Base-by-base conservation (phyloP, 2,113 vertebrate genomes). In the Synodontis membranacea region DNA sequence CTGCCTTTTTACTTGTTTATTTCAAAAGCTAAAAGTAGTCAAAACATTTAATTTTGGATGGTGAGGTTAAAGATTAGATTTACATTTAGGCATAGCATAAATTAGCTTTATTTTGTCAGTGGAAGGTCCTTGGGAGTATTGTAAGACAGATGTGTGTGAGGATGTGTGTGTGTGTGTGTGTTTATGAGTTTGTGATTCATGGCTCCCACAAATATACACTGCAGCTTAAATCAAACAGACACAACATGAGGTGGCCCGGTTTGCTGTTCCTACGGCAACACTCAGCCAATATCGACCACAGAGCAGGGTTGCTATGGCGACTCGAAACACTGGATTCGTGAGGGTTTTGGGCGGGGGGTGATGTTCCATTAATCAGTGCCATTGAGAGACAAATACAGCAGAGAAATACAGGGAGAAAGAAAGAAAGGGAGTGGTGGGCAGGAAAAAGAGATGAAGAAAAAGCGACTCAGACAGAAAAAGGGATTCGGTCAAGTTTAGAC, bases 301-400 rank as follows among this genome's bases (percentile, higher is more conserved):
- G 78, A 88, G 85, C 79, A 50, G 48, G 34, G 85, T 86, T 90
- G 62, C 89, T 80, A 88, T 90, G 89, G 89, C 86, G 84, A 90
- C 82, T n/a, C 46, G 7, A 78, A 46, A 75, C 72, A 48, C 48
- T 75, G 70, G 56, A 88, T 86, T 84, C 81, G 66, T 75, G 83
- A 60, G 89, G 89, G 83, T 60, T 78, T 78, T 78, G 46, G 75
- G 75, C 52, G 72, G 72, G 14, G 83, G 88, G 80, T 25, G 48
- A 46, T 44, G 46, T 50, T 72, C 81, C 84, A 82, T 89, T 86
- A 89, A 88, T 90, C 87, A 86, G 86, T 68, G 28, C 44, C 84
- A 89, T 80, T n/a, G n/a, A 87, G 66, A 86, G 86, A 84, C 64
- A 28, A 62, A 89, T 52, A 82, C 42, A 70, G 48, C 25, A 62